Evolutionary conservation across 2,113 vertebrate species (phyloP), one percentile per base, ranked within the genome.

Genomic region (Charadrius vociferus): DNA sequence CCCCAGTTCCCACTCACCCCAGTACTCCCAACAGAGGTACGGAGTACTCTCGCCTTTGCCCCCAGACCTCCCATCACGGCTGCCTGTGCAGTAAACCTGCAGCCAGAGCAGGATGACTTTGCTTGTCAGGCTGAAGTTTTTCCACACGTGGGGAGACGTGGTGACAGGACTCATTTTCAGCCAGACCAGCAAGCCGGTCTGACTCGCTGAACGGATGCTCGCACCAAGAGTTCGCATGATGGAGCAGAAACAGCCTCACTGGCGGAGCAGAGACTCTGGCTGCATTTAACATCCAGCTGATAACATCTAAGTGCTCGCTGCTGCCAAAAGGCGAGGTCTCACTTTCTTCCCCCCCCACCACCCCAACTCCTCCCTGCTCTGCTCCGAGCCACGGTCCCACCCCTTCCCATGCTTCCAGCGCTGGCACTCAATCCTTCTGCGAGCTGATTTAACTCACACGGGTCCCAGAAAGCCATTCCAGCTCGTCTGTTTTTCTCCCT

Each of bases 321-420:
- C 73, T 88, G 96, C 92, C 90, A 88, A 91, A 91, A 93, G 95
- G 71, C 13, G 14, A 97, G 78, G 93, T 85, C 87, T 90, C 84
- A 27, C 74, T 95, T 47, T 80, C 75, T 65, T 53, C 29, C 53
- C 10, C 91, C 91, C 72, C 78, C 66, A 88, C 49, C 90, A 88
- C 49, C 90, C 92, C 62, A 88, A 1, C 92, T 90, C 90, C 92
- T 92, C 93, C 93, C 93, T 82, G 70, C 81, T 93, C 91, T 67
- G 41, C 86, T 59, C 37, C 13, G 4, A 81, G 49, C 78, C 91
- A 68, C 91, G 52, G 89, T 45, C 73, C 89, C 95, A 96, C 52
- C 81, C 84, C 84, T 84, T 71, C 81, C 89, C 91, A 61, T 39
- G 43, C 53, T 91, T 75, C 9, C 1, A 86, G 83, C 2, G 0